Percentiles rank a stretch among this genome's conserved stretches.
Conservation (phyloP, 1,140 invertebrate species). For the Chironomus striatipennis region DNA sequence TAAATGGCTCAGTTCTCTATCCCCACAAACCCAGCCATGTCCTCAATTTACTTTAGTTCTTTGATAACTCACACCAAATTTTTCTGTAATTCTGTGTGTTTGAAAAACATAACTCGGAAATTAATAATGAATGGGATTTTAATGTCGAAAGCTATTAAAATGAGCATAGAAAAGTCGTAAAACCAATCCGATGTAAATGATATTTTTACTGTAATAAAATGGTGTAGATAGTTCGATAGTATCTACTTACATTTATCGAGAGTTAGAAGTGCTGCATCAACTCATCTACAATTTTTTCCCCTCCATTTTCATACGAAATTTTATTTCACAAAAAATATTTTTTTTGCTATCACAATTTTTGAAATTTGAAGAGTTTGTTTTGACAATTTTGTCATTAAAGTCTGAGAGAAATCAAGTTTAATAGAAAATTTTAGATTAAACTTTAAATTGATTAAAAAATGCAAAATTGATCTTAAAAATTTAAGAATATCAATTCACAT, state of each 20-base stretch:
- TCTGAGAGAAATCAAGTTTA: too few species aligned
- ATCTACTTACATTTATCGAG: neutral
- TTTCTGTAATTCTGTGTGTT: neutral
- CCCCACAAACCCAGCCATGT: neutral
- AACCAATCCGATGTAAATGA: constrained; percentile 18
- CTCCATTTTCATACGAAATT: too few species aligned
- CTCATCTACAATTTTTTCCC: too few species aligned
- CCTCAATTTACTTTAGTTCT: neutral
- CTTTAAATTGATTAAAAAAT: too few species aligned
- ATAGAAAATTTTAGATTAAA: too few species aligned
- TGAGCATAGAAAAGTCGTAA: constrained; percentile 21
- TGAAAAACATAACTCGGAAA: neutral
- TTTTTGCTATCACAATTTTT: too few species aligned
- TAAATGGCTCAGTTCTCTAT: neutral
- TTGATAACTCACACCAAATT: neutral
- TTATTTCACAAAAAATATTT: too few species aligned
- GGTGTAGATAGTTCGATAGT: neutral
- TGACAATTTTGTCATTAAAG: too few species aligned
- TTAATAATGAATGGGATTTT: constrained; percentile 20
- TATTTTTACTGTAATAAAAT: constrained; percentile 18
- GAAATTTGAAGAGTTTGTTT: too few species aligned
- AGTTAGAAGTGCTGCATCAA: neutral
- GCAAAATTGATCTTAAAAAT: too few species aligned
- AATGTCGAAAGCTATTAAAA: constrained; percentile 17
- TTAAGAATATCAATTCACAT: too few species aligned